Percentiles rank a stretch among this genome's conserved stretches.
Conservation (phyloP, 1,140 invertebrate genomes). For the Tetramorium parvispinum region DNA sequence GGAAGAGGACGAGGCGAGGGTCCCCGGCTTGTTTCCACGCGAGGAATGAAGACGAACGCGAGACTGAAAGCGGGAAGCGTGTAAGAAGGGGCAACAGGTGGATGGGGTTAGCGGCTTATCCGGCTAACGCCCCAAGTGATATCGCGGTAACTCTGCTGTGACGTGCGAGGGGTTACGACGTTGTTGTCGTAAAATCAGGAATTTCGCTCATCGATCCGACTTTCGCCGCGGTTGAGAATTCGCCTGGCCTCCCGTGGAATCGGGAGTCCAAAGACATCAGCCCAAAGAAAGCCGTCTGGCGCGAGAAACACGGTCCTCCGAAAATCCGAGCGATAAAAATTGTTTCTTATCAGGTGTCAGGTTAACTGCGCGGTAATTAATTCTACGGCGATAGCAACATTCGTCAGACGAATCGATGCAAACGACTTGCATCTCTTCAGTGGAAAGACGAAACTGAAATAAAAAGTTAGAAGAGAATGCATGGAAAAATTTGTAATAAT, state of each 20-base stretch:
- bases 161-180: constrained; percentile 69
- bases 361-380: background rate
- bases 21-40: constrained; percentile 63
- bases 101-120: constrained; percentile 85
- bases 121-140: constrained; percentile 81
- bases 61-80: constrained; percentile 63
- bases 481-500: background rate
- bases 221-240: constrained; percentile 14
- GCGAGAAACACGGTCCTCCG: background rate
- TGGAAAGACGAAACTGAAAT: background rate
- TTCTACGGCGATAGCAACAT: background rate
- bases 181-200: constrained; percentile 13
- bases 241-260: constrained; percentile 21
- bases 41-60: constrained; percentile 72
- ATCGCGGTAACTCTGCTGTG: constrained; percentile 73
- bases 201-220: constrained; percentile 48
- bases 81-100: constrained; percentile 85
- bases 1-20: constrained; percentile 54
- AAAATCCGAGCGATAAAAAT: background rate
- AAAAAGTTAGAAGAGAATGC: background rate
- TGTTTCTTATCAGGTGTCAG: background rate
- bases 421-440: background rate
- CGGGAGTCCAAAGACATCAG: background rate
- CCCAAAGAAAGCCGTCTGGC: background rate
- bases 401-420: background rate